These are phyloP conservation scores for Dinoponera quadriceps DNA, from an alignment of 1,140 invertebrate genomes.

Conservation along the genomic window DNA sequence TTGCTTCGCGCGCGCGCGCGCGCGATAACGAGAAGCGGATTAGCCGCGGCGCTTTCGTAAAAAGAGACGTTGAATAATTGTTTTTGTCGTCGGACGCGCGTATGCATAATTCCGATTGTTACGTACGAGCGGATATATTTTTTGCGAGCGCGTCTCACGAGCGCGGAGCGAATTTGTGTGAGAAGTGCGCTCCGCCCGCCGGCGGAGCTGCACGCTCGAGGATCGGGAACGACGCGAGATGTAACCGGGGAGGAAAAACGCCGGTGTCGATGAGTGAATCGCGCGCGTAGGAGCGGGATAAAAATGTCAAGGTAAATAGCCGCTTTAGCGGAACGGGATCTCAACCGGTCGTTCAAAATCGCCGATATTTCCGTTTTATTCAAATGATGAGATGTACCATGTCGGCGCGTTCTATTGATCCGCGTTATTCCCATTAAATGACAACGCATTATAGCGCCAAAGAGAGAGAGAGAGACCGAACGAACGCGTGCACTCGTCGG, in stretches of 20 bases:
- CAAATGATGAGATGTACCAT: constrained; percentile 30
- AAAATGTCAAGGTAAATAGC: constrained; percentile 22
- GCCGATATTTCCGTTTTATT: constrained; percentile 31
- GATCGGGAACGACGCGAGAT: background rate
- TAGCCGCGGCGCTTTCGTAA: constrained; percentile 6
- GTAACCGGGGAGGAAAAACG: too few species aligned
- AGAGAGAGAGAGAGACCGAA: background rate
- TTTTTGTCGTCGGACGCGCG: background rate
- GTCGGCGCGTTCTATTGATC: constrained; percentile 31
- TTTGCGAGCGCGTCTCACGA: background rate
- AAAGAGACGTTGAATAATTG: constrained; percentile 35
- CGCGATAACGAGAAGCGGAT: constrained; percentile 15
- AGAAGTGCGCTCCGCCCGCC: too few species aligned
- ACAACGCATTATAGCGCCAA: constrained; percentile 26
- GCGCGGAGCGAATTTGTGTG: background rate
- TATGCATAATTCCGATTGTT: background rate
- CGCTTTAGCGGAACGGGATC: constrained; percentile 19
- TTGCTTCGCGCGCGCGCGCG: background rate
- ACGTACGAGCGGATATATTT: background rate
- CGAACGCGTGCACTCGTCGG: constrained; percentile 35
- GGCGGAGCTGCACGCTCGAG: too few species aligned
- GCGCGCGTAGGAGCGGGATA: background rate
- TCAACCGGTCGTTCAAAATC: constrained; percentile 27
- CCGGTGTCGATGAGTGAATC: too few species aligned
- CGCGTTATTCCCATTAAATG: constrained; percentile 57